phyloP scores from a whole-genome alignment of 2,888 invertebrate species.

The Labia minor region DNA sequence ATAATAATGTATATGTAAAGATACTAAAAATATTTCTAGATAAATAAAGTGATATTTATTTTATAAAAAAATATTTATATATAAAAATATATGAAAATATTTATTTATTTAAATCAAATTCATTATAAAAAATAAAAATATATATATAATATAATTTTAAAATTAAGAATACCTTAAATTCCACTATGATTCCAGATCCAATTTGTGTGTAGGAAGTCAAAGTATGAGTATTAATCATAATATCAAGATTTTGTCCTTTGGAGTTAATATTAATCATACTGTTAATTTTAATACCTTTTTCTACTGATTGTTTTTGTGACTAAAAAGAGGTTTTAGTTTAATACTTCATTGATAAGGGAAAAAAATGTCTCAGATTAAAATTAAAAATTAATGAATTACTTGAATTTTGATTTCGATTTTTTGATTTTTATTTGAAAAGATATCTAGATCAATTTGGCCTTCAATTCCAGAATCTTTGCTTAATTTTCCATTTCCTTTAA shows the following conservation, averaged over 20 bases:
- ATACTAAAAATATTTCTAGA: too few relatives aligned
- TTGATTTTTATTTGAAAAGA: constrained; percentile 48
- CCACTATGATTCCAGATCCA: neutral
- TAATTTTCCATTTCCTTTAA: neutral
- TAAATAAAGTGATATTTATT: too few relatives aligned
- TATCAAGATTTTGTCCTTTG: constrained; percentile 30
- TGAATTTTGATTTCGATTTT: constrained; percentile 40
- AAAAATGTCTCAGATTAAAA: neutral
- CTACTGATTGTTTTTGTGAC: neutral
- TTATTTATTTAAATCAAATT: neutral
- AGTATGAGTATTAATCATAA: constrained; percentile 32
- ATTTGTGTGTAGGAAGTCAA: constrained; percentile 26
- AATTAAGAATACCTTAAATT: neutral
- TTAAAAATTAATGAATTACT: constrained; percentile 19
- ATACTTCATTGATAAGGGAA: neutral
- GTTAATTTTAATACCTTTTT: neutral
- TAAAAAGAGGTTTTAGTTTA: neutral
- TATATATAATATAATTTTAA: too few relatives aligned
- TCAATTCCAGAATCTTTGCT: constrained; percentile 38
- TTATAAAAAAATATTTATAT: too few relatives aligned
- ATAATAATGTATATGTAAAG: too few relatives aligned
- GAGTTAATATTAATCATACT: neutral
- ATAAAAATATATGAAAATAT: too few relatives aligned
- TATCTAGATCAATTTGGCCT: constrained; percentile 43
- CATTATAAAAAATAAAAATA: neutral